These are phyloP conservation scores for Aspidiotus rigidus DNA, from an alignment of 2,888 invertebrate species.

Conservation along the genomic window DNA sequence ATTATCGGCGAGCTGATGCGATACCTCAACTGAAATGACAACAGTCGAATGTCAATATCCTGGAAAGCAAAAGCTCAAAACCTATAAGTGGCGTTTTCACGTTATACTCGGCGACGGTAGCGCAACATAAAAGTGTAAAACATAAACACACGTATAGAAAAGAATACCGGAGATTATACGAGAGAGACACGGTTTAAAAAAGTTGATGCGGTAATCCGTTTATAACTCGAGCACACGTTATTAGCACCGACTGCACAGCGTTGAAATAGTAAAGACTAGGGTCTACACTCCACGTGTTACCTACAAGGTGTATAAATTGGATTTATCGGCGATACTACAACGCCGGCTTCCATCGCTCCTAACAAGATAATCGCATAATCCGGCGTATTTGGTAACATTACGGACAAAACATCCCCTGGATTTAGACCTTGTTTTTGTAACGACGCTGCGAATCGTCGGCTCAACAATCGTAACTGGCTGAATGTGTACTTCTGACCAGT, in stretches of 20 bases:
- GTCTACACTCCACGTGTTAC: conserved; percentile 24
- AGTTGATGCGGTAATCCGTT: too few species aligned
- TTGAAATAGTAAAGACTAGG: too few species aligned
- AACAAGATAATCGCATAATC: conserved; percentile 59
- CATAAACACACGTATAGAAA: too few species aligned
- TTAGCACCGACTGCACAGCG: too few species aligned
- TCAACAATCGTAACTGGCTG: conserved; percentile 54
- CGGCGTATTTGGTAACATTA: conserved; percentile 66
- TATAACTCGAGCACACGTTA: too few species aligned
- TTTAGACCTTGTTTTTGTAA: conserved; percentile 57
- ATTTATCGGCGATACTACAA: conserved; percentile 62
- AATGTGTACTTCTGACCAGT: conserved; percentile 66
- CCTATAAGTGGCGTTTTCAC: too few species aligned
- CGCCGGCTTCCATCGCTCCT: conserved; percentile 60
- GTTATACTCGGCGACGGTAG: too few species aligned
- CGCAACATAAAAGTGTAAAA: too few species aligned
- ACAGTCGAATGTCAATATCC: too few species aligned
- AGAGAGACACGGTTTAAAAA: too few species aligned
- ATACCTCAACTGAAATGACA: conserved; percentile 38
- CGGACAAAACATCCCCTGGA: conserved; percentile 57
- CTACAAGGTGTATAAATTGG: conserved; percentile 56
- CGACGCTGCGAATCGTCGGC: conserved; percentile 57
- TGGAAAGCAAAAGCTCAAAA: too few species aligned
- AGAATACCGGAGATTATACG: too few species aligned
- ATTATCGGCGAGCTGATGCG: conserved; percentile 39